These are phyloP conservation scores for Diglossa brunneiventris DNA, from an alignment of 2,113 vertebrate species.

Conservation along the genomic window DNA sequence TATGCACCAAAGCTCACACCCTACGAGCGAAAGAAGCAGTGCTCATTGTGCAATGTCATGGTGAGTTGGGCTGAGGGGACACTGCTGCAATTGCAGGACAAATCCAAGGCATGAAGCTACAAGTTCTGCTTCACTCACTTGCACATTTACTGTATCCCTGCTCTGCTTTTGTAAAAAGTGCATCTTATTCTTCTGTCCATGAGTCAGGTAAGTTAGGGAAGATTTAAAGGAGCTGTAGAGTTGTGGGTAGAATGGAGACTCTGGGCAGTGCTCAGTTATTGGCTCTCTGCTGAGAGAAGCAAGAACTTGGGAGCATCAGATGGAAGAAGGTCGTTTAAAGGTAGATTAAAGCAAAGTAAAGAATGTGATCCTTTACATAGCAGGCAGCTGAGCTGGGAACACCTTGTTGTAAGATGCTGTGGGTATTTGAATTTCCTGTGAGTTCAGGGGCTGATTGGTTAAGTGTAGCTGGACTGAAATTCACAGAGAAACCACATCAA, in stretches of 20 bases:
- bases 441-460: not conserved
- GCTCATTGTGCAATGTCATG: constrained; percentile 87
- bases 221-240: not conserved
- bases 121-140: not conserved
- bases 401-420: not conserved
- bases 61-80: constrained; percentile 67
- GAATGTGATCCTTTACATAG: not conserved
- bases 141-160: not conserved
- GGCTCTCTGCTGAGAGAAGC: not conserved
- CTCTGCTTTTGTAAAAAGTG: not conserved
- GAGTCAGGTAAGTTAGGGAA: not conserved
- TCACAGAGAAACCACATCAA: not conserved
- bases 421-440: not conserved
- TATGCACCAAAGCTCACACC: constrained; percentile 97
- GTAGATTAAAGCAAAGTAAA: not conserved
- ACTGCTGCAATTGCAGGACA: not conserved
- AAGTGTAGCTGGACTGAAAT: not conserved
- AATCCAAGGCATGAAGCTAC: not conserved
- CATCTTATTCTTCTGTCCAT: not conserved
- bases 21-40: constrained; percentile 95
- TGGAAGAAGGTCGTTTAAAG: not conserved
- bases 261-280: not conserved
- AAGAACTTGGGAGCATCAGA: not conserved
- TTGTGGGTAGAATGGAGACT: not conserved
- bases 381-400: not conserved